Evolutionary conservation across 2,797 vertebrate species (phyloP).

Genomic region (Gobio occitaniae): DNA sequence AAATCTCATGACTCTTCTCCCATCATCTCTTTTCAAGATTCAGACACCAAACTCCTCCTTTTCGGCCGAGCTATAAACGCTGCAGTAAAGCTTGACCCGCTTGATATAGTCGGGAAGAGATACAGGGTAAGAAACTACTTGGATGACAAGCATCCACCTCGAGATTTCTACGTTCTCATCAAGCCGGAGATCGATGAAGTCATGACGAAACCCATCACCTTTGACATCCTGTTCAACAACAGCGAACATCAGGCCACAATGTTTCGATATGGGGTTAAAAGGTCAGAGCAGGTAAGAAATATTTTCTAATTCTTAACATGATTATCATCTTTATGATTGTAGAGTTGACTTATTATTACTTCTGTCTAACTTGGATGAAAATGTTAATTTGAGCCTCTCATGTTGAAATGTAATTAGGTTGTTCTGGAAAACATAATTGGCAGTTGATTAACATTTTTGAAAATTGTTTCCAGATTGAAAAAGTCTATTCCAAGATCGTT

Average conservation of each 20-base stretch:
- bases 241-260: slow-evolving; percentile 83
- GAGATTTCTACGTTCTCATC: slow-evolving; percentile 76
- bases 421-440: neutral
- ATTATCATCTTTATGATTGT: neutral
- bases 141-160: slow-evolving; percentile 68
- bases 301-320: neutral
- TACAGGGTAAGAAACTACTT: slow-evolving; percentile 82
- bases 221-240: slow-evolving; percentile 84
- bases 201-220: slow-evolving; percentile 76
- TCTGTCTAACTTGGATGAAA: neutral
- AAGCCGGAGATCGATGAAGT: slow-evolving; percentile 77
- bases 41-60: slow-evolving; percentile 73
- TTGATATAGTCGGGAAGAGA: slow-evolving; percentile 74
- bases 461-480: slow-evolving; percentile 75
- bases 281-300: slow-evolving; percentile 74
- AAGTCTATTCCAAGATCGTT: slow-evolving; percentile 74
- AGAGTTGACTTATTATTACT: neutral
- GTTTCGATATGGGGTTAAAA: slow-evolving; percentile 80
- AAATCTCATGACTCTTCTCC: neutral
- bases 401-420: neutral
- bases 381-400: neutral
- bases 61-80: slow-evolving; percentile 79
- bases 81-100: slow-evolving; percentile 78
- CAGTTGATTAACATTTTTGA: neutral
- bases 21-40: slow-evolving; percentile 67